Percentiles rank a stretch among this genome's conserved stretches.
phyloP scores from a whole-genome alignment of 30 jellyfish, hydroid and myxozoan species.

The Turritopsis dohrnii region DNA sequence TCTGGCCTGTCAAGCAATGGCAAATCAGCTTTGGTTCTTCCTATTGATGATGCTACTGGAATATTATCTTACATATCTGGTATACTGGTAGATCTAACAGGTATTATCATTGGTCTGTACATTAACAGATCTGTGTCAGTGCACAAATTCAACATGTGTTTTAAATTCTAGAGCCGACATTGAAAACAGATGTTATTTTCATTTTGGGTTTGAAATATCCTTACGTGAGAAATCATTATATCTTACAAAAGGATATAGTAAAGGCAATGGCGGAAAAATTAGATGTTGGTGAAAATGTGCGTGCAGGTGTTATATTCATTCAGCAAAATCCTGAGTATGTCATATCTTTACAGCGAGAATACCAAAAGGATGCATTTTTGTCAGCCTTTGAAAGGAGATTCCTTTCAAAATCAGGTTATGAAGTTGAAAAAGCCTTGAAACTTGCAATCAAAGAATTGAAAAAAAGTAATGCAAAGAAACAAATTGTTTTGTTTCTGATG shows the following conservation, averaged over 20 bases:
- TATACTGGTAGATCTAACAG: neutral
- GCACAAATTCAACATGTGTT: neutral
- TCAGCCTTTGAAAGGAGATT: neutral
- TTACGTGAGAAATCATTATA: neutral
- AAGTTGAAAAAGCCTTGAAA: neutral
- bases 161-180: neutral
- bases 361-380: neutral
- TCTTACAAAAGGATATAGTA: neutral
- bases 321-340: neutral
- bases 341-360: neutral
- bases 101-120: neutral
- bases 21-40: neutral
- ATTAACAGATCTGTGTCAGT: too few relatives aligned
- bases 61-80: neutral
- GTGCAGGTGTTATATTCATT: neutral
- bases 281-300: neutral
- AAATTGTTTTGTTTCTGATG: neutral
- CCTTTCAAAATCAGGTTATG: neutral
- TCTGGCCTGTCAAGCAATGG: neutral
- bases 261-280: neutral
- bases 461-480: neutral
- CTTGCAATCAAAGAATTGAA: neutral
- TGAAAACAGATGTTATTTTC: neutral
- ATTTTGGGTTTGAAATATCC: neutral
- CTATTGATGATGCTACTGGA: neutral